Base-by-base conservation (phyloP, 2,888 invertebrate species). In the Trichacis sp. region DNA sequence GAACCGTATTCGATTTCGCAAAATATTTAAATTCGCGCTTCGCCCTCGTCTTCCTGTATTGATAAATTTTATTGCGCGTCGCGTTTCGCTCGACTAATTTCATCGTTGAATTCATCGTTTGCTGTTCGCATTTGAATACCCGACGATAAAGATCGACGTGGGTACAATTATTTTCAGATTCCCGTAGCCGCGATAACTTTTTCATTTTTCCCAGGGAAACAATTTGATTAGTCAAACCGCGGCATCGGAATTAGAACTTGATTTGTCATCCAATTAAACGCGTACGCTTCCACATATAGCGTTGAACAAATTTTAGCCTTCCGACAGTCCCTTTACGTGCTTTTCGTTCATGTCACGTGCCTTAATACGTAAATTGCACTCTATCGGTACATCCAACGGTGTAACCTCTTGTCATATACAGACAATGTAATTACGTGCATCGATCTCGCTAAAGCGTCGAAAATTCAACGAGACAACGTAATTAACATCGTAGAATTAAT, bases 291-390 rank as follows among this genome's bases (percentile, higher is more conserved):
- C 46, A 6, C 24, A 24, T 24, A 14, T 15, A 2, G 15, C 42
- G 3, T 19, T 12, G 19, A 45, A 45, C 20, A 12, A 45, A 45
- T 45, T 19, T n/a, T 19, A 18, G 19, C 11, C 3, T 45, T 42
- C 14, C 42, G 15, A 42, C 14, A 6, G 15, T n/a, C 45, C 18
- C 45, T 45, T 45, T 19, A 45, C 19, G 19, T 19, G 45, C 45
- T 45, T 45, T 45, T 45, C 20, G 45, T 45, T 45, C 45, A 20
- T 12, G 45, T 46, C 46, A 24, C 46, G 46, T 24, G 17, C 42
- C 17, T 42, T 42, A 2, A 8, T n/a, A 43, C 18, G 19, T 12
- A 17, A 43, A 43, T 43, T 43, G 6, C 18, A 19, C 9, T 11
- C 9, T 17, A 42, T 38, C 38, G 38, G 14, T 12, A n/a, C 17